Evolutionary conservation across 2,797 vertebrate genomes (phyloP), one percentile per base, ranked within the genome.

Genomic region (Enteromius fasciolatus): DNA sequence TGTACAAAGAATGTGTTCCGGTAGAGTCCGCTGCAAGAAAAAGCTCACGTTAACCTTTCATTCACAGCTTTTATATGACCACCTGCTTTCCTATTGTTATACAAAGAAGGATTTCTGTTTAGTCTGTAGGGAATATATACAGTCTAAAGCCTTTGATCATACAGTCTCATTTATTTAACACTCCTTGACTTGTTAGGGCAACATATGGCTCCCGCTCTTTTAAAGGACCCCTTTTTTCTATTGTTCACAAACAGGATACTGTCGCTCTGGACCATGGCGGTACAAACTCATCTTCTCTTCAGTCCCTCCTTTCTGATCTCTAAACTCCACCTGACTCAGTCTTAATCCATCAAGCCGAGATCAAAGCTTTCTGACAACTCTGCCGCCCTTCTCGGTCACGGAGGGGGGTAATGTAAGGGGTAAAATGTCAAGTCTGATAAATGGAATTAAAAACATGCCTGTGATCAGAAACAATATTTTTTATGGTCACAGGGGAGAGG

Each of bases 1-100:
- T 98, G 83, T 97, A 98, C 18, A 99, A 91, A 86, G 98, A 99
- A 89, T 99, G 97, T 68, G 96, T 99, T 81, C 98, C 97, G 0
- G 98, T 99, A 17, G 98, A 99, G 92, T 98, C 97, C 87, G 97
- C 97, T 98, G 88, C 14, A 91, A 63, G 25, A 39, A 76, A 88
- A 46, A 75, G 5, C 28, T 72, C n/a, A 41, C 0, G 18, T 85
- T 84, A 77, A 46, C 68, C 61, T 68, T 72, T 48, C 5, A 63
- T 48, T 50, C 15, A 44, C 4, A 20, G 9, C 33, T 44, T 70
- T 72, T 61, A 50, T 50, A 54, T 31, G 33, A 54, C 33, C 46
- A 33, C 33, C n/a, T 78, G 48, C 33, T 33, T 74, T 78, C 48
- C 68, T 41, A 75, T 74, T 54, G 44, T 67, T 31, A 73, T 33